phyloP scores from a whole-genome alignment of 2,113 vertebrate genomes.

The Oryzias melastigma region DNA sequence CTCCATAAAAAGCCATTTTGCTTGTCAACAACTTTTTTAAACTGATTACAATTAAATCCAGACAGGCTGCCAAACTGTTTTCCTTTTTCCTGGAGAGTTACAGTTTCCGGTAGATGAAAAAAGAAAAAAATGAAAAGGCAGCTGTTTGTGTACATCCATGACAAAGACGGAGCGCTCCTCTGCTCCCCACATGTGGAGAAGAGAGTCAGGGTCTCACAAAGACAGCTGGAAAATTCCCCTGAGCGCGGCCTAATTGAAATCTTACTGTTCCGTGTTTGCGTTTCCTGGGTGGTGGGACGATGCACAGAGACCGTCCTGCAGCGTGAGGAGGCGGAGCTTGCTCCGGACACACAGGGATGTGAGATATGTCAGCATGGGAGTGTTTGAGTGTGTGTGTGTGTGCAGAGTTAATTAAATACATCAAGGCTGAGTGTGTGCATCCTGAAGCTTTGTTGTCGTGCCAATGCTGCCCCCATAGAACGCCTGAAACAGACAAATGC shows the following conservation, averaged over 20 bases:
- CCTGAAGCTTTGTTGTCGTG: slow-evolving; percentile 70
- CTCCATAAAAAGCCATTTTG: slow-evolving; percentile 23
- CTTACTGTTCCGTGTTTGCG: slow-evolving; percentile 75
- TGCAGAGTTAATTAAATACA: slow-evolving; percentile 70
- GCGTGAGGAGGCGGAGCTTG: slow-evolving; percentile 36
- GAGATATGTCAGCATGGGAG: slow-evolving; percentile 63
- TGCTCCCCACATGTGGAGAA: slow-evolving; percentile 71
- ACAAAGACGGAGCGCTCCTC: slow-evolving; percentile 57
- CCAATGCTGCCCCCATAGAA: slow-evolving; percentile 69
- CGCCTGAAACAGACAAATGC: slow-evolving; percentile 44
- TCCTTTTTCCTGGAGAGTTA: slow-evolving; percentile 43
- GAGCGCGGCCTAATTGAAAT: slow-evolving; percentile 75
- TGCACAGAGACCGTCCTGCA: slow-evolving; percentile 44
- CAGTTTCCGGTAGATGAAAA: slow-evolving; percentile 50
- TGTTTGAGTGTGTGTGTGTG: slow-evolving; percentile 28
- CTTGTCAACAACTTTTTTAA: slow-evolving; percentile 33
- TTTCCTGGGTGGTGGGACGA: slow-evolving; percentile 51
- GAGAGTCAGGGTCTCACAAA: slow-evolving; percentile 59
- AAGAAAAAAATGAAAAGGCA: slow-evolving; percentile 33
- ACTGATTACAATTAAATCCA: slow-evolving; percentile 54
- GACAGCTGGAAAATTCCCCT: slow-evolving; percentile 74
- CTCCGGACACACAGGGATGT: slow-evolving; percentile 36
- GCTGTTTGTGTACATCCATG: slow-evolving; percentile 36
- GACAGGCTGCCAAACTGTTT: slow-evolving; percentile 35
- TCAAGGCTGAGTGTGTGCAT: slow-evolving; percentile 55